phyloP scores from a whole-genome alignment of 2,797 vertebrate species.

The Chaunax sp. region DNA sequence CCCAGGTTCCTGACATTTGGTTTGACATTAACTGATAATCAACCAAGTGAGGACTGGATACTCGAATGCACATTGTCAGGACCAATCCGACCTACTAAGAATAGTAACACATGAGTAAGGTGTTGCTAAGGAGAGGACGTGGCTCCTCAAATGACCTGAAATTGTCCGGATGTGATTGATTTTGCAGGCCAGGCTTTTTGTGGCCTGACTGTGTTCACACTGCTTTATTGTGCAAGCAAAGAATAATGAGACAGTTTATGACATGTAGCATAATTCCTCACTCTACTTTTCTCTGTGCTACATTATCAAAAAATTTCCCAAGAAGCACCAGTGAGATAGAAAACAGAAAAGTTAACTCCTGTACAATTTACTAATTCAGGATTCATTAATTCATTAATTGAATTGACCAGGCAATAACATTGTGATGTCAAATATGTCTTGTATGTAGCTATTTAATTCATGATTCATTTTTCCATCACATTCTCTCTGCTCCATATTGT shows the following conservation, averaged over 20 bases:
- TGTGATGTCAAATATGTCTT: background rate
- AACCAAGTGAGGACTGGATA: too few relatives aligned
- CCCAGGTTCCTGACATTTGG: too few relatives aligned
- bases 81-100: background rate
- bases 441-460: background rate
- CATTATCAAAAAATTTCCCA: slow-evolving; percentile 11
- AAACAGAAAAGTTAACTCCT: slow-evolving; percentile 19
- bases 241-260: slow-evolving; percentile 23
- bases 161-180: background rate
- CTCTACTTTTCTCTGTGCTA: slow-evolving; percentile 17
- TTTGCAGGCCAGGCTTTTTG: slow-evolving; percentile 23
- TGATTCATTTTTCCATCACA: background rate
- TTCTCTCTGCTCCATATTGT: background rate
- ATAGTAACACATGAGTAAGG: background rate
- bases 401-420: background rate
- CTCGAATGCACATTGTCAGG: too few relatives aligned
- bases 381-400: too few relatives aligned
- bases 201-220: slow-evolving; percentile 28
- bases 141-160: too few relatives aligned
- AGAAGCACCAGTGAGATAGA: slow-evolving; percentile 12
- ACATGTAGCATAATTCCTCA: slow-evolving; percentile 11
- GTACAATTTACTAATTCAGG: too few relatives aligned
- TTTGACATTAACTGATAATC: too few relatives aligned
- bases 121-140: slow-evolving; percentile 7
- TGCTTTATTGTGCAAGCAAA: slow-evolving; percentile 5